Evolutionary conservation across 2,888 invertebrate species (phyloP).

Genomic region (Sturmia bella): DNA sequence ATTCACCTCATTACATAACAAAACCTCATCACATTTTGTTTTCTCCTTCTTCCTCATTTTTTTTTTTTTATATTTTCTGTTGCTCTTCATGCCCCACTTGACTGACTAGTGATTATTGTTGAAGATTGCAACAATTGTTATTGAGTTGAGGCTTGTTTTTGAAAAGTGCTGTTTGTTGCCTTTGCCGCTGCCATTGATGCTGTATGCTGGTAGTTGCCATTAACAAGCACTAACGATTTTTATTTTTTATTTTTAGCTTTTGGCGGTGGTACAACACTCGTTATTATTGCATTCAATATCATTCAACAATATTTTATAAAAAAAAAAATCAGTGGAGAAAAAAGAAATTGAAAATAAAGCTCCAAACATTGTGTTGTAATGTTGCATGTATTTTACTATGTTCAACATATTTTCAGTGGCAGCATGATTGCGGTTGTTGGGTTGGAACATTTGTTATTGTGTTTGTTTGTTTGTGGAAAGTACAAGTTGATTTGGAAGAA

Average conservation of each 20-base stretch:
- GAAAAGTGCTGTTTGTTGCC: constrained; percentile 34
- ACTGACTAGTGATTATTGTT: constrained; percentile 58
- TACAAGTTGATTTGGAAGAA: constrained; percentile 12
- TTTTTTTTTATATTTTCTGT: not conserved
- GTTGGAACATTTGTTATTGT: constrained; percentile 28
- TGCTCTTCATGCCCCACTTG: not conserved
- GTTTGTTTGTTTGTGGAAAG: constrained; percentile 29
- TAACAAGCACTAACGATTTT: constrained; percentile 23
- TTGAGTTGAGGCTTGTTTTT: constrained; percentile 60
- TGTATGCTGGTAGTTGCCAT: constrained; percentile 8
- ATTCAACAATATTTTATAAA: constrained; percentile 63
- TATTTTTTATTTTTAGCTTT: constrained; percentile 22
- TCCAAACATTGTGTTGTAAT: constrained; percentile 56
- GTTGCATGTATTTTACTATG: constrained; percentile 65
- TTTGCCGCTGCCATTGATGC: not conserved
- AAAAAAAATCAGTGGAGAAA: constrained; percentile 29
- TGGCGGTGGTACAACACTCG: constrained; percentile 47
- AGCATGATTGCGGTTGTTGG: constrained; percentile 12
- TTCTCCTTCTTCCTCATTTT: not conserved
- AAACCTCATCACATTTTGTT: constrained; percentile 23
- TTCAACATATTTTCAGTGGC: constrained; percentile 66
- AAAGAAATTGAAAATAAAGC: constrained; percentile 19
- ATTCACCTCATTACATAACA: constrained; percentile 6
- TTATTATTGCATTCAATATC: constrained; percentile 61
- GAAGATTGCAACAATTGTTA: constrained; percentile 65